phyloP scores from a whole-genome alignment of 2,888 invertebrate species.

The Pantelozetes paolii region DNA sequence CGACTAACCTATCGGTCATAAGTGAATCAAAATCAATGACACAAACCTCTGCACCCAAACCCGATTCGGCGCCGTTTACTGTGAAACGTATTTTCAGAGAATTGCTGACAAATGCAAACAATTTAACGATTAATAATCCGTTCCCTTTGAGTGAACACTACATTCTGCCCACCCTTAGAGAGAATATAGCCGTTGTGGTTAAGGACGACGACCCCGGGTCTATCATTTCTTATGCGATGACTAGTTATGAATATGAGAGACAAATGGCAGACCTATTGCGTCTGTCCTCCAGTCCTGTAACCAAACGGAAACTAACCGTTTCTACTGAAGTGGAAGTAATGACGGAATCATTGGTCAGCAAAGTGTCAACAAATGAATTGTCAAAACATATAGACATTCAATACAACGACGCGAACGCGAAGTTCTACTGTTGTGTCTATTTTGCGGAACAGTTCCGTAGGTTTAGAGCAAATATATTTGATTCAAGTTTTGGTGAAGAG shows the following conservation, averaged over 20 bases:
- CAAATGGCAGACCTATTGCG: constrained; percentile 57
- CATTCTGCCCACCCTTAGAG: constrained; percentile 56
- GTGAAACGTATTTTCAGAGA: constrained; percentile 22
- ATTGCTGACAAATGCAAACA: constrained; percentile 60
- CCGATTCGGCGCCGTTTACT: not conserved
- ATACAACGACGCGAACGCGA: constrained; percentile 63
- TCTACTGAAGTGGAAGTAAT: constrained; percentile 38
- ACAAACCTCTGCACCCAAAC: not conserved
- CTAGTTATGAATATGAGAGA: constrained; percentile 66
- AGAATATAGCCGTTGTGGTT: constrained; percentile 59
- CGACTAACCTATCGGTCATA: not conserved
- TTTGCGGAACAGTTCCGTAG: constrained; percentile 86
- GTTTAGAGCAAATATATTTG: constrained; percentile 58
- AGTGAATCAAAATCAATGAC: not conserved
- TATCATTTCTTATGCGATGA: constrained; percentile 75
- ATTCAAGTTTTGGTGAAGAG: constrained; percentile 59
- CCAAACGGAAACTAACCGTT: constrained; percentile 32
- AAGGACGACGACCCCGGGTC: constrained; percentile 77
- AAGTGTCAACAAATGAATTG: not conserved
- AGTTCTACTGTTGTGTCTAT: constrained; percentile 78
- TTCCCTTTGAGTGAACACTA: constrained; percentile 67
- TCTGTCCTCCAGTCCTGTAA: constrained; percentile 18
- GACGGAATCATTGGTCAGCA: not conserved
- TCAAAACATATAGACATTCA: constrained; percentile 55
- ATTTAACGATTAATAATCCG: constrained; percentile 57